Base-by-base conservation (phyloP, 2,888 invertebrate genomes). In the Drosophila gaucha region DNA sequence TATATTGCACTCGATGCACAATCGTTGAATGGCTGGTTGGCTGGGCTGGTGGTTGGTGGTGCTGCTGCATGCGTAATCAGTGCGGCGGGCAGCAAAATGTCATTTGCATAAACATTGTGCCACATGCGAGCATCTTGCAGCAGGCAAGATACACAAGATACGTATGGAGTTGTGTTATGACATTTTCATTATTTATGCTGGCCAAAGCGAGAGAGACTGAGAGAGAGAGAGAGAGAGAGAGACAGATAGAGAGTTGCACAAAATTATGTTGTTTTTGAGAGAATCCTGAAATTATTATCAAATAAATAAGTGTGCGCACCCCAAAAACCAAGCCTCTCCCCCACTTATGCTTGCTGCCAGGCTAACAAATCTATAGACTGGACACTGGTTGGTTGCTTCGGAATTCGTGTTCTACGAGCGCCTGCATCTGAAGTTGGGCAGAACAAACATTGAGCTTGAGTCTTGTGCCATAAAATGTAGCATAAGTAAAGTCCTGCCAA, bases 111-210 rank as follows among this genome's bases (percentile, higher is more conserved):
- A 88, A 86, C 82, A 82, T 88, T 43, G 14, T 56, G 57, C 36
- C 49, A 47, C 41, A 39, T 49, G 41, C 43, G 24, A 52, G 12
- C 47, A 33, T 28, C 47, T 55, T 54, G 66, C 54, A 30, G 38
- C 38, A 6, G 14, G 20, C 51, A 28, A 16, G 33, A 33, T 35
- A 33, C 16, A 35, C 24, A 24, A 24, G 24, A 36, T 20, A 49
- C 24, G 24, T 24, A 22, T 14, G 16, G 16, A 24, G 35, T 31
- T 75, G 67, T 86, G 80, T 86, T 88, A 82, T 83, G 86, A 82
- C 86, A 83, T 86, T 86, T 82, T 86, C 86, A 82, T 88, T 86
- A 82, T 82, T 82, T 82, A 86, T 88, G 75, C 79, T 67, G 88
- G 86, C 80, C 86, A 80, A 78, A 74, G n/a, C n/a, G 84, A 75